Evolutionary conservation across 2,113 vertebrate genomes (phyloP).

Genomic region (Syngnathus scovelli): DNA sequence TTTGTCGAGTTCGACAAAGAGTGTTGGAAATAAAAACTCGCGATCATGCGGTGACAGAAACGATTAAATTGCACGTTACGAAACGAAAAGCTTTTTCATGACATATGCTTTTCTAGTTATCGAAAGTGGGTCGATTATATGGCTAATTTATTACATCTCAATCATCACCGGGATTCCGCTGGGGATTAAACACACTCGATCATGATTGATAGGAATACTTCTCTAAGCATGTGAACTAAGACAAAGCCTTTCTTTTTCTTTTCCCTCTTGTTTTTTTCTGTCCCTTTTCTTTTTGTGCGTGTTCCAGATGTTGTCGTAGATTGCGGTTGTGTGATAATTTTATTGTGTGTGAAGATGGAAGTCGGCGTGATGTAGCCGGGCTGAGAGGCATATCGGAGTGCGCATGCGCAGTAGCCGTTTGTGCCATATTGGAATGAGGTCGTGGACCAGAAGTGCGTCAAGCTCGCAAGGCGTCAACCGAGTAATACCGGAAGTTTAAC

Average conservation of each 20-base stretch:
- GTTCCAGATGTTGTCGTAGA: conserved; percentile 15
- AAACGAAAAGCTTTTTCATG: conserved; percentile 5
- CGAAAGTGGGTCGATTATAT: conserved; percentile 54
- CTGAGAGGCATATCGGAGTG: conserved; percentile 65
- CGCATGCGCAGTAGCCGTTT: conserved; percentile 78
- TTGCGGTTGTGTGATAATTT: conserved; percentile 39
- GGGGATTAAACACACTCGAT: conserved; percentile 23
- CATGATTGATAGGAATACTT: background rate
- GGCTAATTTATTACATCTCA: conserved; percentile 44
- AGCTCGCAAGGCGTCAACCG: background rate
- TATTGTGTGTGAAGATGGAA: conserved; percentile 66
- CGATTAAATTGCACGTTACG: background rate
- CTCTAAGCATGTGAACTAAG: conserved; percentile 1
- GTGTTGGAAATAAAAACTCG: conserved; percentile 18
- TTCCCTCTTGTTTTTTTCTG: background rate
- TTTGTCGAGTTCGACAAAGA: conserved; percentile 7
- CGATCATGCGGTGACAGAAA: conserved; percentile 17
- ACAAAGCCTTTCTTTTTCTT: background rate
- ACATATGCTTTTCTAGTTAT: conserved; percentile 23
- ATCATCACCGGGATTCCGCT: conserved; percentile 46
- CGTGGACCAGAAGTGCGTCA: conserved; percentile 71
- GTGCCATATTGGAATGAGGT: conserved; percentile 96
- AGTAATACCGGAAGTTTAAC: conserved; percentile 25
- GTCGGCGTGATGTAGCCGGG: conserved; percentile 63
- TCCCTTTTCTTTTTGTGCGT: conserved; percentile 5